Evolutionary conservation across 2,888 invertebrate species (phyloP), one percentile per base, ranked within the genome.

Genomic region (Nomada ferruginata): DNA sequence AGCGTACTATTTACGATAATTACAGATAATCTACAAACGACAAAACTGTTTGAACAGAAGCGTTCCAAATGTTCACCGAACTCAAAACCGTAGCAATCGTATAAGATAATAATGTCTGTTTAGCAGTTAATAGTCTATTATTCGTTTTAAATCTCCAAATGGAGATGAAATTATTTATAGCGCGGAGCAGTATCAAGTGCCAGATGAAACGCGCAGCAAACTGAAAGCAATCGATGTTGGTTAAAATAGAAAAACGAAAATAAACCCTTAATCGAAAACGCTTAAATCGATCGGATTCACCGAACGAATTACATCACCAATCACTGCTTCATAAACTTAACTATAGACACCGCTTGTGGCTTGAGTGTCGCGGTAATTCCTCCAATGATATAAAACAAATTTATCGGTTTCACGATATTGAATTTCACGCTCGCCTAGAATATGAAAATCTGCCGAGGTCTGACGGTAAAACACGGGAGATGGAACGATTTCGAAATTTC

Each of bases 1-100:
- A 76, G 36, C 42, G 18, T 36, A 71, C 63, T 36, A 20, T 59
- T 76, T 59, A 71, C 59, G 64, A 44, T 59, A 52, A 65, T 64
- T 50, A 26, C 26, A 13, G 26, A 11, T 57, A 23, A 20, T 18
- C 15, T n/a, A 13, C 15, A 13, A 10, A 10, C 36, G 26, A 18
- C 36, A n/a, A 42, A 78, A 3, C n/a, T 59, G 55, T 57, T 57
- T 61, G 36, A 44, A 66, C 44, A 18, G 69, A 53, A 59, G 11
- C 53, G 26, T 69, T 42, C 11, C 11, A n/a, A 15, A 61, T 29
- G n/a, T 74, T 23, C 44, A 9, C 13, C 23, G n/a, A 15, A 15
- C 23, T 4, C 15, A 23, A 11, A 64, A 50, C 9, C 47, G 60
- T 2, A 36, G 20, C n/a, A 61, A 36, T 18, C 10, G n/a, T 18